Base-by-base conservation (phyloP, 35 echinoderm and acorn worm species). In the Amphiura filiformis region DNA sequence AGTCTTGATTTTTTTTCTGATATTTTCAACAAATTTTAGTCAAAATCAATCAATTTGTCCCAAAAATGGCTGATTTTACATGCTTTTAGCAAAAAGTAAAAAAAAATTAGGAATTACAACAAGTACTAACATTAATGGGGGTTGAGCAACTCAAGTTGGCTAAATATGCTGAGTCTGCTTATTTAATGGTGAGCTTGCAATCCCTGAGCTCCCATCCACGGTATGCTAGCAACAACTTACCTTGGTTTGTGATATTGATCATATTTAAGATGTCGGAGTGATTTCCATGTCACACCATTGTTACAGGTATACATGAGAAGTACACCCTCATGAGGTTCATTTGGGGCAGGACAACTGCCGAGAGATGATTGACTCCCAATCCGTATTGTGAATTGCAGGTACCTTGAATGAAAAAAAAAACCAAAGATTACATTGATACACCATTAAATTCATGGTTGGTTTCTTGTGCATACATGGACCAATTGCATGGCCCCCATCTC, bases 321-420 rank as follows among this genome's bases (percentile, higher is more conserved):
- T 1, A 98, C 83, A 33, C 82, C 86, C 40, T 93, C 92, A 40
- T 77, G 35, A 22, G 56, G 36, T 23, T 86, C 84, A 79, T 83
- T 75, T 36, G 89, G 57, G 39, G 95, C 86, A 17, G 80, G 76
- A 87, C 95, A 98, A 1, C 76, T 83, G 17, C 93, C 87, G 12
- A 83, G 36, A 3, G 86, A 87, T 35, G 90, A 88, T 49, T 93
- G 91, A 49, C 90, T 90, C 31, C 95, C 95, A 39, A 97, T 57
- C 33, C 95, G 85, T 17, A 97, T 65, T 33, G 95, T 97, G 77
- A 97, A 97, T 82, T 97, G 85, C 31, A 97, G 38, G 56, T 88
- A 97, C 39, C 95, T 97, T 44, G 1, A 1, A 34, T 34, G 79
- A 84, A 36, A 0, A 38, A 75, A 75, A 39, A 81, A 32, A 79